These are phyloP conservation scores for Aptenodytes forsteri DNA, from an alignment of 2,113 vertebrate genomes.

Conservation along the genomic window DNA sequence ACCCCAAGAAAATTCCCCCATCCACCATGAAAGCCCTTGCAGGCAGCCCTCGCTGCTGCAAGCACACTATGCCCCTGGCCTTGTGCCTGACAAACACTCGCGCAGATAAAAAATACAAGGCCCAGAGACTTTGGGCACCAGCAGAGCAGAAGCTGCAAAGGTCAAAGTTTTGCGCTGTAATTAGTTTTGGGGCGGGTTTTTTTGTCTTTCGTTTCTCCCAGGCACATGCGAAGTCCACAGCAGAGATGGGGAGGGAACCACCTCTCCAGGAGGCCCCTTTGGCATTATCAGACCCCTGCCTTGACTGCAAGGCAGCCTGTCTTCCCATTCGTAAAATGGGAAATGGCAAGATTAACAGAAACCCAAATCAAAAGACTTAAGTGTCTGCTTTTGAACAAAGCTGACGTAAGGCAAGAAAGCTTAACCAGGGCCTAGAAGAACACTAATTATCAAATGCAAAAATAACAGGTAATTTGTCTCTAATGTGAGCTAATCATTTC, in stretches of 20 bases:
- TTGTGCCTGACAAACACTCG: rapidly evolving
- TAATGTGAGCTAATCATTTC: constrained; percentile 18
- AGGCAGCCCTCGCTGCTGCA: background rate
- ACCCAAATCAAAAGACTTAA: background rate
- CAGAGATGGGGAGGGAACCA: background rate
- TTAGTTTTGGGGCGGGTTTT: background rate
- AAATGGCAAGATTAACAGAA: background rate
- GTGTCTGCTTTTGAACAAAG: background rate
- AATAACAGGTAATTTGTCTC: constrained; percentile 18
- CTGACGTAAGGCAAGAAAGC: background rate
- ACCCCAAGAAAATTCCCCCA: background rate
- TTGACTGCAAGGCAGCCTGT: background rate
- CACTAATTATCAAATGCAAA: constrained; percentile 13
- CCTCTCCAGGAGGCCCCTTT: background rate
- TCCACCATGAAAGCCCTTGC: rapidly evolving
- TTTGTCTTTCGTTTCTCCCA: rapidly evolving
- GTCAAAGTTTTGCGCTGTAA: background rate
- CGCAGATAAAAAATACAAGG: background rate
- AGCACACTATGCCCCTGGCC: background rate
- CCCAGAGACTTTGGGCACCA: background rate
- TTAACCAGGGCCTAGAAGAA: background rate
- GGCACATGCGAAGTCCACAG: background rate
- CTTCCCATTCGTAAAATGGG: rapidly evolving
- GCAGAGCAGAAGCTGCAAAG: background rate
- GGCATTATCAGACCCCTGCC: background rate